A percentile compares a stretch with the other conserved stretches of the same genome.
phyloP scores from a whole-genome alignment of 1,140 invertebrate genomes.

The Helicoverpa armigera region DNA sequence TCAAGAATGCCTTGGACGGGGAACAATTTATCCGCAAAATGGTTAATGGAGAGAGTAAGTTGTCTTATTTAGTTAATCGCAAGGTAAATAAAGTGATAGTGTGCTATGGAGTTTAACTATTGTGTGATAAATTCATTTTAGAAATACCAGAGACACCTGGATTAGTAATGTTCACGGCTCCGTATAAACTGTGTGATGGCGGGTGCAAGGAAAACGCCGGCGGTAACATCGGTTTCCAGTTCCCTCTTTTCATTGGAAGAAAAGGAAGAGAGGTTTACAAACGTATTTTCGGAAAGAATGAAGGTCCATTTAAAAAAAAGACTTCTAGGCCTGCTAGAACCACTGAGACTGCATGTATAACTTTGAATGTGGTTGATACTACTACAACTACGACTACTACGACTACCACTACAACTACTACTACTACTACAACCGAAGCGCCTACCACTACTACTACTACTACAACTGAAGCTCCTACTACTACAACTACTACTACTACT shows the following conservation, averaged over 20 bases:
- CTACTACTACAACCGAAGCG: not conserved
- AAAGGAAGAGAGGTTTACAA: slow-evolving; percentile 53
- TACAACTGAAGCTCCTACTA: slow-evolving; percentile 8
- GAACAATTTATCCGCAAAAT: slow-evolving; percentile 63
- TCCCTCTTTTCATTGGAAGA: slow-evolving; percentile 68
- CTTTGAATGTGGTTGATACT: not conserved
- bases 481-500: slow-evolving; percentile 33
- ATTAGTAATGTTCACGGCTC: slow-evolving; percentile 72
- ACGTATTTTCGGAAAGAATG: slow-evolving; percentile 49
- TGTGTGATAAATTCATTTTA: slow-evolving; percentile 60
- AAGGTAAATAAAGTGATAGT: not conserved
- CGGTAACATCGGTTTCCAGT: slow-evolving; percentile 60
- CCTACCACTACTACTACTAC: not conserved
- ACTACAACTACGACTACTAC: not conserved
- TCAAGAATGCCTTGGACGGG: slow-evolving; percentile 55
- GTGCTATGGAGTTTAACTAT: slow-evolving; percentile 1
- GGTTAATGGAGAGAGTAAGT: slow-evolving; percentile 68
- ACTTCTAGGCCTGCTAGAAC: slow-evolving; percentile 54
- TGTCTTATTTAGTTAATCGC: not conserved
- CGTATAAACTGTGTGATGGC: slow-evolving; percentile 70
- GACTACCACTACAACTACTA: not conserved
- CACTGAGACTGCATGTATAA: slow-evolving; percentile 48
- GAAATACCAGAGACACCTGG: slow-evolving; percentile 56
- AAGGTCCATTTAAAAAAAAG: slow-evolving; percentile 60
- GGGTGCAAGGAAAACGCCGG: slow-evolving; percentile 56